These are phyloP conservation scores for Gastrophryne carolinensis DNA, from an alignment of 2,797 vertebrate species.

Conservation along the genomic window DNA sequence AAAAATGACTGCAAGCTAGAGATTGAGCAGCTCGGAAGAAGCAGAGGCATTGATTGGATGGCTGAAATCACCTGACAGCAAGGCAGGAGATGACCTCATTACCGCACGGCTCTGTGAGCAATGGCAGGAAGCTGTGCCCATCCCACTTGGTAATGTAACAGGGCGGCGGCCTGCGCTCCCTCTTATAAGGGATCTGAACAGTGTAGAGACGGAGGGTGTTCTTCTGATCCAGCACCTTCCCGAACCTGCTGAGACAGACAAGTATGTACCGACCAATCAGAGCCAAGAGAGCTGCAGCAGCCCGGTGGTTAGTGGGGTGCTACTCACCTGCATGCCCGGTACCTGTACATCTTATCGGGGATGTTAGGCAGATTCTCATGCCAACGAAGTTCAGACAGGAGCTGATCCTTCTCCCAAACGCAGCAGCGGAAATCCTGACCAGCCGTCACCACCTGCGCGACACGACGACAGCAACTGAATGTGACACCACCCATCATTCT, in stretches of 20 bases:
- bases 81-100: constrained; percentile 87
- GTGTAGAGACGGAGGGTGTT: constrained; percentile 85
- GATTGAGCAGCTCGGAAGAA: too few species aligned
- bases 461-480: background rate
- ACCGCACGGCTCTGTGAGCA: constrained; percentile 86
- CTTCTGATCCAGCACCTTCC: constrained; percentile 80
- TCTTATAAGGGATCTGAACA: constrained; percentile 91
- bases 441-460: constrained; percentile 79
- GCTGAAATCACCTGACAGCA: constrained; percentile 76
- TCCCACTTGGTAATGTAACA: constrained; percentile 98
- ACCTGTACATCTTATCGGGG: constrained; percentile 81
- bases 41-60: too few species aligned
- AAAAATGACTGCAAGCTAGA: too few species aligned
- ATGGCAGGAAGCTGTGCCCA: constrained; percentile 81
- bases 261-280: too few species aligned
- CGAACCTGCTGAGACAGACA: constrained; percentile 80
- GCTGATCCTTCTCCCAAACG: constrained; percentile 86
- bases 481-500: background rate
- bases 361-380: constrained; percentile 81
- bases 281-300: background rate
- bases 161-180: constrained; percentile 81
- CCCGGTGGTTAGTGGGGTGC: background rate
- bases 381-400: constrained; percentile 81
- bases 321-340: constrained; percentile 86
- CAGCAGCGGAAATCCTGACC: constrained; percentile 88